Evolutionary conservation across 1,140 invertebrate species (phyloP).

Genomic region (Littorina saxatilis): DNA sequence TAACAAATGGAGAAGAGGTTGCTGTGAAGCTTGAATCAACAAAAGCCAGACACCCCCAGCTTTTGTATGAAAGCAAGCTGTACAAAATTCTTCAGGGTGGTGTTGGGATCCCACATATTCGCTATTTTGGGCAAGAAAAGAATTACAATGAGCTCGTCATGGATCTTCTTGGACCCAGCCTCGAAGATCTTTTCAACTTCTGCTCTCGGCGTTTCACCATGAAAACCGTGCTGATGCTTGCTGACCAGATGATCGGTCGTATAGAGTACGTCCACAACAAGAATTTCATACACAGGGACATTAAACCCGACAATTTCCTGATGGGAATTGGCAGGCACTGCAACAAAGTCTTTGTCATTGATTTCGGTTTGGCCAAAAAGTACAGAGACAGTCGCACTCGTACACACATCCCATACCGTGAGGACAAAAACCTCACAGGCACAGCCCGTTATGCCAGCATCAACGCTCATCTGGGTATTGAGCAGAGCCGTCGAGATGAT

Average conservation of each 20-base stretch:
- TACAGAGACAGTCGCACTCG: conserved; percentile 92
- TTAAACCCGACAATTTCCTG: conserved; percentile 76
- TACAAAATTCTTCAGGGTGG: conserved; percentile 92
- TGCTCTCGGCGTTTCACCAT: conserved; percentile 75
- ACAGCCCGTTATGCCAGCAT: conserved; percentile 94
- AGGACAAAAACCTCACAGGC: conserved; percentile 98
- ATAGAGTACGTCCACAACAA: conserved; percentile 98
- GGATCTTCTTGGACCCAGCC: conserved; percentile 75
- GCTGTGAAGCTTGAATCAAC: conserved; percentile 96
- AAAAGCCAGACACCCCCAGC: conserved; percentile 95
- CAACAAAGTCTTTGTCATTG: conserved; percentile 97
- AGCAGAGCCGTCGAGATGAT: conserved; percentile 89
- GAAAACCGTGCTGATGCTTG: conserved; percentile 76
- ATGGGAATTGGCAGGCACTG: conserved; percentile 96
- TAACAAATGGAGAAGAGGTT: conserved; percentile 88
- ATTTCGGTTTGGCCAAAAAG: conserved; percentile 98
- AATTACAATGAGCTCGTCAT: conserved; percentile 75
- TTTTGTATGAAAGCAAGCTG: conserved; percentile 96
- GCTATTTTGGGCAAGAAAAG: conserved; percentile 97
- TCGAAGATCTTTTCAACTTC: conserved; percentile 76
- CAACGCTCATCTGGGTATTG: conserved; percentile 93
- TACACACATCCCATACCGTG: conserved; percentile 93
- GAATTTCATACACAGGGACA: conserved; percentile 84
- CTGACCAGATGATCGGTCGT: conserved; percentile 82
- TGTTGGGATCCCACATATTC: conserved; percentile 92